Percentiles rank a stretch among this genome's conserved stretches.
Conservation (phyloP, 2,888 invertebrate genomes). For the Aspidiotus destructor region DNA sequence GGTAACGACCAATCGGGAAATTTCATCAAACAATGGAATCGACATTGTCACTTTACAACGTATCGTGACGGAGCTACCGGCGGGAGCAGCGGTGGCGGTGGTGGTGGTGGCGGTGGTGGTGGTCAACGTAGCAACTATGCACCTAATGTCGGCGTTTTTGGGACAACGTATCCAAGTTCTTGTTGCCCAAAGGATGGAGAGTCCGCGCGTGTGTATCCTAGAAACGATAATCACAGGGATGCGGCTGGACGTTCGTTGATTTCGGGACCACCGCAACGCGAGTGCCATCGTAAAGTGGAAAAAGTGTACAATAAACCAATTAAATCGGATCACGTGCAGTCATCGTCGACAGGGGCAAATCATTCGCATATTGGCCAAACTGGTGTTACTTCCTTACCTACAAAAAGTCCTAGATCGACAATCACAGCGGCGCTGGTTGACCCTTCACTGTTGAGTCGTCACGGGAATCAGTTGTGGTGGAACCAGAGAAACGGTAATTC, state of each 20-base stretch:
- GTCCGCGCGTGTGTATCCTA: too few relatives aligned
- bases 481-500: not conserved
- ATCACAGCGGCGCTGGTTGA: not conserved
- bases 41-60: slow-evolving; percentile 18
- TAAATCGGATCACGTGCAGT: not conserved
- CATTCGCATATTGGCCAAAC: not conserved
- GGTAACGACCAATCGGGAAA: slow-evolving; percentile 28
- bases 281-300: not conserved
- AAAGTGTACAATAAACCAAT: not conserved
- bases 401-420: too few relatives aligned
- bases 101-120: too few relatives aligned
- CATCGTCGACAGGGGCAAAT: not conserved
- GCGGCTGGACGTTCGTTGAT: too few relatives aligned
- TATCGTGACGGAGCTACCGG: not conserved
- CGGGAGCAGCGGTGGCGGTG: too few relatives aligned
- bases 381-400: too few relatives aligned
- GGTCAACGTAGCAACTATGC: too few relatives aligned
- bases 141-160: too few relatives aligned
- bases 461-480: not conserved
- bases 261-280: not conserved
- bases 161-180: too few relatives aligned
- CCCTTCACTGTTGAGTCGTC: not conserved
- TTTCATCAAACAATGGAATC: slow-evolving; percentile 21
- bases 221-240: too few relatives aligned
- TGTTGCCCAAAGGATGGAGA: too few relatives aligned